These are phyloP conservation scores for Lutjanus argentimaculatus DNA, from an alignment of 2,797 vertebrate species.

Conservation along the genomic window DNA sequence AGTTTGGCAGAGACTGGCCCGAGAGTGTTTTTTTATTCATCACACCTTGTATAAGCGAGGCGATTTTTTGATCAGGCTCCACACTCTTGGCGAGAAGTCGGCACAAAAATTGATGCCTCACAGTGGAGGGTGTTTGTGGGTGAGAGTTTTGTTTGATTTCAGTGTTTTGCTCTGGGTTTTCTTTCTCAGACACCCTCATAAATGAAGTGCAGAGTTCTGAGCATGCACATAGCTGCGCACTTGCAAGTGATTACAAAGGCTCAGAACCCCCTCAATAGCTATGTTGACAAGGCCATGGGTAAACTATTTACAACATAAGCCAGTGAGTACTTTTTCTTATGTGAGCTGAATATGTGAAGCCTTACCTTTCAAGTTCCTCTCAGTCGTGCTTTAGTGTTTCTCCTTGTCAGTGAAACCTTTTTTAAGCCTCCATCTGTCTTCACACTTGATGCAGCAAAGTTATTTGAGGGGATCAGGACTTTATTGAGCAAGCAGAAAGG, in stretches of 20 bases:
- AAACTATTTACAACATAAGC: neutral
- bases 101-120: neutral
- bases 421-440: slow-evolving; percentile 14
- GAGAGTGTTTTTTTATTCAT: neutral
- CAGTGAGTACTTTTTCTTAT: neutral
- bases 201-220: neutral
- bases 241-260: slow-evolving; percentile 28
- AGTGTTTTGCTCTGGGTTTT: slow-evolving; percentile 2
- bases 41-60: neutral
- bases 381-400: neutral
- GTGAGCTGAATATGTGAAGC: neutral
- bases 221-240: slow-evolving; percentile 10
- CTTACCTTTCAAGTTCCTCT: slow-evolving; percentile 1
- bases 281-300: neutral
- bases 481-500: neutral
- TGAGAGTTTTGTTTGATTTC: slow-evolving; percentile 9
- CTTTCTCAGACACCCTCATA: neutral
- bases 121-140: neutral
- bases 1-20: neutral
- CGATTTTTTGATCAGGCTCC: neutral
- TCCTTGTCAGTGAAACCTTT: slow-evolving; percentile 5
- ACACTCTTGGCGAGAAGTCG: neutral
- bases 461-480: slow-evolving; percentile 18
- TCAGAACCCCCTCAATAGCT: neutral
- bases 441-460: neutral